Conservation (phyloP, 2,888 invertebrate species). For the Lottia scabra region DNA sequence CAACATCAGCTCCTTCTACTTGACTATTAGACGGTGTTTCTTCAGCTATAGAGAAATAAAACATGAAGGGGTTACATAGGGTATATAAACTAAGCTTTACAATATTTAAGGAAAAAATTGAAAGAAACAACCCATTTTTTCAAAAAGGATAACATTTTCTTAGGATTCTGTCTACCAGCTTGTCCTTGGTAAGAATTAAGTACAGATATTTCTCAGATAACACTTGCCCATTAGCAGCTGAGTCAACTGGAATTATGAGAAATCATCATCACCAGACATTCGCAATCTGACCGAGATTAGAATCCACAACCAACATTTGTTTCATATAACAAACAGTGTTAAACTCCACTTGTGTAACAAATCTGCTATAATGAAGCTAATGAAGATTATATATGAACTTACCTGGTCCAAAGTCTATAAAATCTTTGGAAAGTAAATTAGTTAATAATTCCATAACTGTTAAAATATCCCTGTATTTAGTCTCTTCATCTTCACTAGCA, state of each 20-base stretch:
- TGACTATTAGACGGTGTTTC: constrained; percentile 24
- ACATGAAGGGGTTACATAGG: no score
- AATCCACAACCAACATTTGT: background rate
- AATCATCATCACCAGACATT: background rate
- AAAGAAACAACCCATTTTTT: no score
- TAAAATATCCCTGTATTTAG: constrained; percentile 79
- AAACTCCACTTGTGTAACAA: no score
- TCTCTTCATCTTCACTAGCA: constrained; percentile 74
- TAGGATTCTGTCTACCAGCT: no score
- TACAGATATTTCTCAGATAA: no score
- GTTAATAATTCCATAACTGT: constrained; percentile 83
- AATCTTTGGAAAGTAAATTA: constrained; percentile 74
- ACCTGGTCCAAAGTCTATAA: constrained; percentile 70
- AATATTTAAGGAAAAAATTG: no score
- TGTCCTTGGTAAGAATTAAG: no score
- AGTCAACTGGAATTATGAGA: background rate
- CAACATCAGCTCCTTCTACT: constrained; percentile 73
- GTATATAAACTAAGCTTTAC: no score
- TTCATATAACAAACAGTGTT: no score
- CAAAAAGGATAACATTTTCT: no score
- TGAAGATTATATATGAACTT: background rate
- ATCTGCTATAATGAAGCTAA: background rate
- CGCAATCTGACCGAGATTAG: background rate
- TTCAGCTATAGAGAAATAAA: constrained; percentile 22
- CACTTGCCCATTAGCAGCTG: background rate